Evolutionary conservation across 2,113 vertebrate species (phyloP).

Genomic region (Vombatus ursinus): DNA sequence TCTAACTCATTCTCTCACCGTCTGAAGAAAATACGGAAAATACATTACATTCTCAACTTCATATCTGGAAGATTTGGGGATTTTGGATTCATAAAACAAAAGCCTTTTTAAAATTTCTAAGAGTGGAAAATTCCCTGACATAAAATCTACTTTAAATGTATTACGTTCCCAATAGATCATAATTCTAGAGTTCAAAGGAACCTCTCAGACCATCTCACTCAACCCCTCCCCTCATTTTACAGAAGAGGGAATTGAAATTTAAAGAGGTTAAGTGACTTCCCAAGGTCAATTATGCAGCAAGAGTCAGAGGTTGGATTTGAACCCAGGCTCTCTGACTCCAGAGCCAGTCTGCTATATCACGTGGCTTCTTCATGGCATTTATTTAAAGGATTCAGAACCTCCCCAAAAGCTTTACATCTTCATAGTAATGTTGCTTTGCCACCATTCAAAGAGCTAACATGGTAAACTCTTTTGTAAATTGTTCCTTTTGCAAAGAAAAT

Average conservation of each 20-base stretch:
- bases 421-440: background rate
- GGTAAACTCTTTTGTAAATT: background rate
- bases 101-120: background rate
- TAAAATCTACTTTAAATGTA: no score
- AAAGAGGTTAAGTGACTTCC: background rate
- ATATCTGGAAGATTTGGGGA: background rate
- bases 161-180: background rate
- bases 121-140: background rate
- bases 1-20: no score
- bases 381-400: background rate
- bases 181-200: background rate
- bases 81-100: background rate
- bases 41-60: background rate
- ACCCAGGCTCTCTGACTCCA: no score
- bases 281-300: background rate
- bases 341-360: no score
- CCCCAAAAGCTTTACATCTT: background rate
- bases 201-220: no score
- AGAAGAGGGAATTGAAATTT: background rate
- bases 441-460: background rate
- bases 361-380: background rate
- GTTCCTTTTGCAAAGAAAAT: background rate
- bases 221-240: background rate
- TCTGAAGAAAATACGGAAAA: background rate
- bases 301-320: background rate